Evolutionary conservation across 1,140 invertebrate genomes (phyloP).

Genomic region (Daktulosphaira vitifoliae): DNA sequence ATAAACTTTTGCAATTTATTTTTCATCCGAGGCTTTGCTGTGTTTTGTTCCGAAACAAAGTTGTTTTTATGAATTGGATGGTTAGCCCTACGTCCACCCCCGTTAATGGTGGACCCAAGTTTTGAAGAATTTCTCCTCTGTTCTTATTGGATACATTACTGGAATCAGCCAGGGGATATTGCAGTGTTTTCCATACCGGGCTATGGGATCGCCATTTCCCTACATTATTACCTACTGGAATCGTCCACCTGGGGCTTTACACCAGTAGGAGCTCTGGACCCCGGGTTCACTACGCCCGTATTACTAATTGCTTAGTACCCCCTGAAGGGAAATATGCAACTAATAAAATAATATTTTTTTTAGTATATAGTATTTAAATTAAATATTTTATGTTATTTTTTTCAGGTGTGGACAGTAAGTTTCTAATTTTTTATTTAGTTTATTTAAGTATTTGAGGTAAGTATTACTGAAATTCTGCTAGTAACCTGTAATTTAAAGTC

Average conservation of each 20-base stretch:
- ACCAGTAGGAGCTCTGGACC: not conserved
- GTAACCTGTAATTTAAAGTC: too few relatives aligned
- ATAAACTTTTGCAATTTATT: conserved; percentile 22
- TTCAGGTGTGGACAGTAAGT: too few relatives aligned
- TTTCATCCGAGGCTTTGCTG: conserved; percentile 17
- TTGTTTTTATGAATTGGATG: conserved; percentile 30
- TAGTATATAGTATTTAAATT: too few relatives aligned
- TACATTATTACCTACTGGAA: not conserved
- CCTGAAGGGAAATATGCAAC: too few relatives aligned
- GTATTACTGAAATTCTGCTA: too few relatives aligned
- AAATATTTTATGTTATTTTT: too few relatives aligned
- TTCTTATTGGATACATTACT: not conserved
- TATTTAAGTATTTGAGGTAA: too few relatives aligned
- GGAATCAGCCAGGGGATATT: not conserved
- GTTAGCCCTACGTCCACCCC: conserved; percentile 34
- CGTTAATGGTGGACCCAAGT: conserved; percentile 14
- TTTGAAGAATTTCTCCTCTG: not conserved
- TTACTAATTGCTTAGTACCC: not conserved
- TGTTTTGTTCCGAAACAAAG: conserved; percentile 24
- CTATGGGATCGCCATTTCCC: not conserved
- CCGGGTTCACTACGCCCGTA: not conserved
- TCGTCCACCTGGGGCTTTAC: not conserved
- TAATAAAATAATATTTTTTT: too few relatives aligned
- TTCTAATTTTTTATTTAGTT: too few relatives aligned
- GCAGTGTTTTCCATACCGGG: not conserved